Evolutionary conservation across 2,888 invertebrate species (phyloP), one percentile per base, ranked within the genome.

Genomic region (Gymnosoma rotundatum): DNA sequence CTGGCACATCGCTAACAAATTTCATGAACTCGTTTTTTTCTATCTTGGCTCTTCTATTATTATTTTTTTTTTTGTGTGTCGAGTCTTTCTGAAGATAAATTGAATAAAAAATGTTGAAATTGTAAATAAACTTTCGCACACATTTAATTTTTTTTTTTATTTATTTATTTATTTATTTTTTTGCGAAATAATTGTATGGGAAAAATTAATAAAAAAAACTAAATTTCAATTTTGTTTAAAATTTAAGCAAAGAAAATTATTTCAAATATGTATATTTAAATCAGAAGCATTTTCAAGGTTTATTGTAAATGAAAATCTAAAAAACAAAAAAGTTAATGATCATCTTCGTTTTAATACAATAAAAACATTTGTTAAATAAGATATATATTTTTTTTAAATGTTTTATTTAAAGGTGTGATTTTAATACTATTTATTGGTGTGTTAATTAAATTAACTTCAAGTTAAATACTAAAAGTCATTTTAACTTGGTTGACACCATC

Each of bases 371-470:
- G 20, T 61, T 50, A 2, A 52, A 36, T 21, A 5, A 9, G 21
- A 21, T 52, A n/a, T 25, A 7, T 32, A 32, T 32, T 32, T 32
- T 32, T 32, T 5, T 32, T 5, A 1, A 5, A 0, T 18, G 7
- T 18, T 52, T 1, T 18, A 52, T 42, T 42, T 18, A 1, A 52
- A 73, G 76, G 38, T 67, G 66, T 21, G 42, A 70, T 61, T 66
- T 72, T 63, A 67, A 20, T 69, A 21, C 6, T 14, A 42, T 61
- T 45, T 16, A 42, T 48, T 45, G n/a, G 7, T 18, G 60, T 70
- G 74, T 69, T 78, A 83, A 83, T 83, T 79, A 52, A 79, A 83
- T 79, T 83, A 83, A 70, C 64, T 75, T 75, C 42, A 72, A 18
- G 5, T 18, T 12, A 70, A 79, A 79, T 70, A 72, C 66, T 64